Evolutionary conservation across 1,140 invertebrate genomes (phyloP).

Genomic region (Zaprionus davidi): DNA sequence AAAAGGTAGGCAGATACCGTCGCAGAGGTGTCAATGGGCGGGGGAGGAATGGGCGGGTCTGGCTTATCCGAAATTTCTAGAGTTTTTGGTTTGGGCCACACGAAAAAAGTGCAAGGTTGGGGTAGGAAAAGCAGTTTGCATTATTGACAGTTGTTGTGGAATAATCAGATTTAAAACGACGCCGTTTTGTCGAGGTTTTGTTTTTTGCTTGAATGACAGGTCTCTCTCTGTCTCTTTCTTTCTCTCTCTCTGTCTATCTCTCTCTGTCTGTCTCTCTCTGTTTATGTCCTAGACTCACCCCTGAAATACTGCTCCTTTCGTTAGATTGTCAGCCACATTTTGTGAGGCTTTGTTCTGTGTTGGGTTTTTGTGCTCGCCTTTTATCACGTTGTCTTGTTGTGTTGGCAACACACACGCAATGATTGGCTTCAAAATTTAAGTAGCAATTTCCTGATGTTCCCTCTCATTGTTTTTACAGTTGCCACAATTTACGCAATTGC

Average conservation of each 20-base stretch:
- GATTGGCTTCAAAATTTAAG: conserved; percentile 79
- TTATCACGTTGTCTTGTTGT: conserved; percentile 59
- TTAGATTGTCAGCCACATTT: conserved; percentile 60
- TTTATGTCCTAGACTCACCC: conserved; percentile 18
- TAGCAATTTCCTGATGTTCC: conserved; percentile 72
- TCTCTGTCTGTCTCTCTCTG: conserved; percentile 6
- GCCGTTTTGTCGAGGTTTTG: conserved; percentile 50
- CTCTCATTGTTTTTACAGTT: conserved; percentile 20
- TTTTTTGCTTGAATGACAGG: not conserved
- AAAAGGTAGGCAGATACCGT: not conserved
- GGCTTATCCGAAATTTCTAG: conserved; percentile 7
- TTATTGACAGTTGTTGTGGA: conserved; percentile 82
- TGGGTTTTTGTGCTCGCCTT: conserved; percentile 35
- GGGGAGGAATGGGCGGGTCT: not conserved
- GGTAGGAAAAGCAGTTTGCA: conserved; percentile 54
- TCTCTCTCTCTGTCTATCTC: not conserved
- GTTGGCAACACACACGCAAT: conserved; percentile 52
- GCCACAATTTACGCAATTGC: not conserved
- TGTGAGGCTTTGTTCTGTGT: conserved; percentile 60
- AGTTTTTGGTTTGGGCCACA: not conserved
- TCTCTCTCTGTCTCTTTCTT: not conserved
- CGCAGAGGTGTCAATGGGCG: not conserved
- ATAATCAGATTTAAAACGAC: conserved; percentile 82
- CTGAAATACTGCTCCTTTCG: conserved; percentile 14
- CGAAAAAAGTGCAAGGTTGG: not conserved